Percentiles rank a stretch among this genome's conserved stretches.
phyloP scores from a whole-genome alignment of 2,113 vertebrate species.

The Sinosuthora webbiana region DNA sequence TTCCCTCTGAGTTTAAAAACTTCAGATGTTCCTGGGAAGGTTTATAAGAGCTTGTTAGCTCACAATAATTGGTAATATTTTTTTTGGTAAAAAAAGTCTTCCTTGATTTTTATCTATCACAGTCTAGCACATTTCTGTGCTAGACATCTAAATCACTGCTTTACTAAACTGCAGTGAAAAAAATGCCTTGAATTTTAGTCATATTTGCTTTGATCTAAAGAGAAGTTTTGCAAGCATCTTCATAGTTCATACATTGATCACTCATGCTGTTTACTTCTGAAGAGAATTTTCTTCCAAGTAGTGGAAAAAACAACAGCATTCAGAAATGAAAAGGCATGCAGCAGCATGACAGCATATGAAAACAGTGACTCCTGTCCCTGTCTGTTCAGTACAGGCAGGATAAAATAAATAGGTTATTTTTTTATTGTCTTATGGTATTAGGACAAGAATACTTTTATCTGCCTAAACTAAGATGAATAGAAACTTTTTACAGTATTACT shows the following conservation, averaged over 20 bases:
- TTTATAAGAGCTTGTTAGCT: constrained; percentile 30
- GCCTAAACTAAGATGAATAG: not conserved
- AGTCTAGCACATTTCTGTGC: constrained; percentile 31
- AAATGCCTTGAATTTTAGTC: constrained; percentile 35
- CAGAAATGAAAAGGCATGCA: not conserved
- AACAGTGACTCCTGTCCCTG: not conserved
- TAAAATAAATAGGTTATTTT: constrained; percentile 13
- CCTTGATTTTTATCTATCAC: not conserved
- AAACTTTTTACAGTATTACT: not conserved
- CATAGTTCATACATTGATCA: not conserved
- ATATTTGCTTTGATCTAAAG: constrained; percentile 20
- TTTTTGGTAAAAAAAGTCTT: not conserved
- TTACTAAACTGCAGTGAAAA: not conserved
- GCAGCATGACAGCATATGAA: not conserved
- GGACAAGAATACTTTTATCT: not conserved
- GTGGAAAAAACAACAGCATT: not conserved
- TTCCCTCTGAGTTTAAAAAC: constrained; percentile 1
- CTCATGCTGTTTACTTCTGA: constrained; percentile 32
- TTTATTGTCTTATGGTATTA: not conserved
- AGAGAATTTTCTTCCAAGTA: not conserved
- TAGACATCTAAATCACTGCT: constrained; percentile 26
- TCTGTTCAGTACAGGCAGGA: not conserved
- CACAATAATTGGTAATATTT: not conserved
- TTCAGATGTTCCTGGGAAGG: not conserved
- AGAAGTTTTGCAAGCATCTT: constrained; percentile 31